Evolutionary conservation across 2,797 vertebrate species (phyloP).

Genomic region (Chelonia mydas): DNA sequence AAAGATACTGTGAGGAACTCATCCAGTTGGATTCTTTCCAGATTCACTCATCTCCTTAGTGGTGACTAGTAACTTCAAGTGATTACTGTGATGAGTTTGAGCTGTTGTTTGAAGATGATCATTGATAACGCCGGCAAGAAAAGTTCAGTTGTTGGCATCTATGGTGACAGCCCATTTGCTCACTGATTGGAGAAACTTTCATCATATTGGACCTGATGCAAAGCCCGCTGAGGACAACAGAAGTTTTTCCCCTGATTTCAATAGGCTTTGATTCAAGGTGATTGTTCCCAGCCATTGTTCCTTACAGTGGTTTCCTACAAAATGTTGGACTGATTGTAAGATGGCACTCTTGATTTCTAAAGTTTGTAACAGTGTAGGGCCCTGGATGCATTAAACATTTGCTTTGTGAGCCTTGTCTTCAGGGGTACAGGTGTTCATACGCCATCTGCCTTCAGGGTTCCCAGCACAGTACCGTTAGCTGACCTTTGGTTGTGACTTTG

Average conservation of each 20-base stretch:
- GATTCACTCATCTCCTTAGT: background rate
- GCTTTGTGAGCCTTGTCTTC: background rate
- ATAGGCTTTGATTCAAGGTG: background rate
- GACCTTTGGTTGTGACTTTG: background rate
- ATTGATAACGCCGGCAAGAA: too few relatives aligned
- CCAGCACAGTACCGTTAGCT: background rate
- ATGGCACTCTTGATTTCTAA: background rate
- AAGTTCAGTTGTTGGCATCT: too few relatives aligned
- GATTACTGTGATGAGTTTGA: background rate
- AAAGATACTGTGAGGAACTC: background rate
- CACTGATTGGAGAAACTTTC: too few relatives aligned
- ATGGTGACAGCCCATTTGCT: too few relatives aligned
- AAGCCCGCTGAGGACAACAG: background rate
- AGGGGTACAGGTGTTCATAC: background rate
- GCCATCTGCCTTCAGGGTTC: background rate
- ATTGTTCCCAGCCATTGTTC: background rate
- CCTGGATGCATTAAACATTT: background rate
- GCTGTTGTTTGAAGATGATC: background rate
- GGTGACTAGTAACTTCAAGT: background rate
- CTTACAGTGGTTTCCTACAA: background rate
- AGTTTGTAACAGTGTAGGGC: background rate
- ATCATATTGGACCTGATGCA: background rate
- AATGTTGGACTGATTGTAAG: background rate
- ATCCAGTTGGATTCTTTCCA: slow-evolving; percentile 48
- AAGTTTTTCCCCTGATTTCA: slow-evolving; percentile 7